Conservation (phyloP, 2,113 vertebrate genomes). For the Apus apus region DNA sequence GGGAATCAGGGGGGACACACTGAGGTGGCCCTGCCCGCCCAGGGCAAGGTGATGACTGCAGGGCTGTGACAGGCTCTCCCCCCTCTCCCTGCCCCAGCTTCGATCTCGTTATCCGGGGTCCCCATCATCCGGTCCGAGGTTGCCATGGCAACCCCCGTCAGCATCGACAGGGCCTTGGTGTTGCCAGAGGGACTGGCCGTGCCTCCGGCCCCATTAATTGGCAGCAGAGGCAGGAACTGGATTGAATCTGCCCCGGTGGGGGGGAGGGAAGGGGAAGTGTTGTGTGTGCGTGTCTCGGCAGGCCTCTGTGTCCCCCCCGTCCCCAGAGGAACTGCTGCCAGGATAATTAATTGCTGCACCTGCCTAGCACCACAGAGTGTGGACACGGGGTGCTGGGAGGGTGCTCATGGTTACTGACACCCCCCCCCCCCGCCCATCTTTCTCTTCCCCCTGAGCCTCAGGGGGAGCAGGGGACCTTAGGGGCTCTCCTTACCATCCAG, state of each 20-base stretch:
- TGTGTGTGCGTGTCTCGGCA: neutral
- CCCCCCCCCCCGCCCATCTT: neutral
- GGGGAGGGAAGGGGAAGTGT: too few relatives aligned
- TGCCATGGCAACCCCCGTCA: constrained; percentile 56
- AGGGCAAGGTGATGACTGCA: neutral
- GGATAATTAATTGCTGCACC: neutral
- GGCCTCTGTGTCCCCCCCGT: neutral
- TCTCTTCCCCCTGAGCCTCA: neutral
- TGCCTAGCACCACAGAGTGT: neutral
- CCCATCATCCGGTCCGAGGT: neutral
- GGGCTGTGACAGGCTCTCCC: neutral
- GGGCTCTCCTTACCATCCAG: neutral
- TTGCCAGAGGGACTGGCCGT: constrained; percentile 43
- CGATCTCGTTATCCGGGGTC: neutral
- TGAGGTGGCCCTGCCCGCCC: neutral
- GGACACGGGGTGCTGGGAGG: neutral
- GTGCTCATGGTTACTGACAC: neutral
- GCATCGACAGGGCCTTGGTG: constrained; percentile 5
- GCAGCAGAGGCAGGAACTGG: neutral
- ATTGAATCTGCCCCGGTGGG: neutral
- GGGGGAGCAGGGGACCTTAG: neutral
- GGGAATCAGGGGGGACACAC: neutral
- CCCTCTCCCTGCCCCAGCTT: neutral
- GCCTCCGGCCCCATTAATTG: constrained; percentile 53
- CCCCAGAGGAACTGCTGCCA: neutral